A percentile compares a stretch with the other conserved stretches of the same genome.
Conservation (phyloP, 2,113 vertebrate genomes). For the Cairina moschata region DNA sequence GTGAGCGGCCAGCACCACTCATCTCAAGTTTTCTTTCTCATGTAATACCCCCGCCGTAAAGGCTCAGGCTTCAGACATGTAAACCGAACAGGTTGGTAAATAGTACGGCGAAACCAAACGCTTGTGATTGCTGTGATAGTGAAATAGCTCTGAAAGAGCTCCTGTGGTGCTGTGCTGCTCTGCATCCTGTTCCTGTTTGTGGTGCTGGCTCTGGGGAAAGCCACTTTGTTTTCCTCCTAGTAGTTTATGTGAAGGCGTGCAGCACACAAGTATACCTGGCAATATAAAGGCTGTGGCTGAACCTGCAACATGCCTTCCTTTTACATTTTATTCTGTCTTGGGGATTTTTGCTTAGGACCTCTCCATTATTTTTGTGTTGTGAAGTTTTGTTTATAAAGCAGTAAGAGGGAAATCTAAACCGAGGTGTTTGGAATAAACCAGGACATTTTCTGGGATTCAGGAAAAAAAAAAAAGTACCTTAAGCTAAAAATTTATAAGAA, state of each 20-base stretch:
- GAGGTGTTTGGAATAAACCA: not conserved
- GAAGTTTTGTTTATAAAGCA: not conserved
- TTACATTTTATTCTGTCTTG: not conserved
- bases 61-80: not conserved
- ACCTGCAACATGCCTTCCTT: not conserved
- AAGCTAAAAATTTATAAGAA: not conserved
- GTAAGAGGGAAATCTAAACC: not conserved
- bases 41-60: not conserved
- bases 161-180: rapidly evolving
- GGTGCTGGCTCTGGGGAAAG: not conserved
- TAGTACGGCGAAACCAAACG: not conserved
- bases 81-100: rapidly evolving
- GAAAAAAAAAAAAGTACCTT: not conserved
- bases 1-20: not conserved
- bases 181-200: not conserved
- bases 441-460: not conserved
- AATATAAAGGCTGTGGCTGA: not conserved
- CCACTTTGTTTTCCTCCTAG: not conserved
- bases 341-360: not conserved
- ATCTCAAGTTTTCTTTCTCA: not conserved
- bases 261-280: not conserved
- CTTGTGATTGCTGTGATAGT: not conserved
- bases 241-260: rapidly evolving
- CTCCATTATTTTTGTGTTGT: not conserved
- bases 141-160: not conserved